Conservation (phyloP, 1,140 invertebrate genomes). For the Calosoma granatense region DNA sequence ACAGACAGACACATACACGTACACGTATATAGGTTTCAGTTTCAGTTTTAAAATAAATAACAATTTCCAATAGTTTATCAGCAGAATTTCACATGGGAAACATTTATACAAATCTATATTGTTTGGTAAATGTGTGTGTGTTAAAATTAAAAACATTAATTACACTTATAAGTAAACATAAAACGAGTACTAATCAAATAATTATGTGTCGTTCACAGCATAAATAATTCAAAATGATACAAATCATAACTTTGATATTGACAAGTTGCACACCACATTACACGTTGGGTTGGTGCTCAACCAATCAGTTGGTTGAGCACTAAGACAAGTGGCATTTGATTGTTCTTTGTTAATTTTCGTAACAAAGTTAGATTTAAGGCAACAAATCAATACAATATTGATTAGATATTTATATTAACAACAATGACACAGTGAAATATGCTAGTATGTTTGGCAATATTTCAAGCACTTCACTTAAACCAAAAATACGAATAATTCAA, state of each 20-base stretch:
- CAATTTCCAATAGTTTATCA: too few relatives aligned
- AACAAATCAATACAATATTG: background rate
- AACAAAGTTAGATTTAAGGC: background rate
- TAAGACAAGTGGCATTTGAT: too few relatives aligned
- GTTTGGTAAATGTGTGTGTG: too few relatives aligned
- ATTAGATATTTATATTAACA: background rate
- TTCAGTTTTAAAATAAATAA: too few relatives aligned
- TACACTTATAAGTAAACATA: too few relatives aligned
- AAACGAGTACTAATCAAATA: background rate
- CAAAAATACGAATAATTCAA: background rate
- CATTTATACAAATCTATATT: too few relatives aligned
- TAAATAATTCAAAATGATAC: background rate
- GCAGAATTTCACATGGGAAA: too few relatives aligned
- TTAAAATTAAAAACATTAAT: too few relatives aligned
- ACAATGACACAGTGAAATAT: background rate
- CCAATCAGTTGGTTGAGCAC: too few relatives aligned
- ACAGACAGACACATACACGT: too few relatives aligned
- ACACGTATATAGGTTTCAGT: too few relatives aligned
- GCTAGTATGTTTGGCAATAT: slow-evolving; percentile 8
- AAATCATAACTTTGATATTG: background rate
- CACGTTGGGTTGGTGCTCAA: too few relatives aligned
- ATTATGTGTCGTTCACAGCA: slow-evolving; percentile 6
- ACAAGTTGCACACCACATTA: background rate
- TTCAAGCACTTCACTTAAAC: background rate
- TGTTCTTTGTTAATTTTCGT: background rate